Percentiles rank a stretch among this genome's conserved stretches.
phyloP scores from a whole-genome alignment of 2,113 vertebrate species.

The Cnemophilus loriae region DNA sequence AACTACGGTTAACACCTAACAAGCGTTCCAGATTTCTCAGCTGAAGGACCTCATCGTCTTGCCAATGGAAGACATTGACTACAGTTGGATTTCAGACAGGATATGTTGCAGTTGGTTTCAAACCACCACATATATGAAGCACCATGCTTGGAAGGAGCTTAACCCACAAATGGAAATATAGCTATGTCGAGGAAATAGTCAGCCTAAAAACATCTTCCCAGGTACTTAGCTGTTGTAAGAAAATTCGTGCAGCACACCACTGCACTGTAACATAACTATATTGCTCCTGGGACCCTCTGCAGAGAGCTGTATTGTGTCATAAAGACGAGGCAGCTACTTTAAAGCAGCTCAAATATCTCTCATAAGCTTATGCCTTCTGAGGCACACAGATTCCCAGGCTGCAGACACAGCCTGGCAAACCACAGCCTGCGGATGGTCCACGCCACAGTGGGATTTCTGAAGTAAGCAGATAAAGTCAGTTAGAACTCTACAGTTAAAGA shows the following conservation, averaged over 20 bases:
- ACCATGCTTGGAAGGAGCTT: background rate
- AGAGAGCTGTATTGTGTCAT: background rate
- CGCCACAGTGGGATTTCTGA: background rate
- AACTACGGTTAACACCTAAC: background rate
- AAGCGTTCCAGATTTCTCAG: background rate
- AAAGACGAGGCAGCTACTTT: background rate
- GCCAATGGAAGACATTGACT: background rate
- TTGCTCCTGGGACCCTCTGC: background rate
- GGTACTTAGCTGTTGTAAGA: background rate
- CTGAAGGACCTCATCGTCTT: background rate
- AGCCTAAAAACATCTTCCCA: background rate
- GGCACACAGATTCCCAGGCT: background rate
- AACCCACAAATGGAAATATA: background rate
- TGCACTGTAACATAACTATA: background rate
- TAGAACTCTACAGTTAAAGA: background rate
- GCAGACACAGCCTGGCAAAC: background rate
- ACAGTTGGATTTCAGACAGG: background rate
- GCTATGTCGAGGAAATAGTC: background rate
- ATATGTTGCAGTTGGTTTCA: too few relatives aligned
- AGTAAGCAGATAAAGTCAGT: background rate
- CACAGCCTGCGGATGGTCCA: background rate
- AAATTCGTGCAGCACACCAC: background rate
- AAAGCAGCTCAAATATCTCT: background rate
- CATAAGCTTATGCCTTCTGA: background rate
- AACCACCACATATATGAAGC: background rate